Evolutionary conservation across 2,113 vertebrate species (phyloP).

Genomic region (Reinhardtius hippoglossoides): DNA sequence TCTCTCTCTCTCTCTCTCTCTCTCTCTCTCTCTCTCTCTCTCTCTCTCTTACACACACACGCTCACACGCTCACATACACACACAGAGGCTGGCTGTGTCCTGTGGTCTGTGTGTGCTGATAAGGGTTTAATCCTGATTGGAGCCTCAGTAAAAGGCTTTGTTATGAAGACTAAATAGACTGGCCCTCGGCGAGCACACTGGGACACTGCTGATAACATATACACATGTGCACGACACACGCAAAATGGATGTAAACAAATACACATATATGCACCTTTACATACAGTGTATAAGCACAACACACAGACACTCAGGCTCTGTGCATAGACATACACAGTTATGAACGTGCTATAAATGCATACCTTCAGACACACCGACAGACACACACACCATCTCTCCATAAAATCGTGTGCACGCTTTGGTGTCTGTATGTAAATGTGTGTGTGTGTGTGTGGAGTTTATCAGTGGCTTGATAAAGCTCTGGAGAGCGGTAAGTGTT

Average conservation of each 20-base stretch:
- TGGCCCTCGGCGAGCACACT: slow-evolving; percentile 81
- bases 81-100: slow-evolving; percentile 70
- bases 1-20: not conserved
- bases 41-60: slow-evolving; percentile 10
- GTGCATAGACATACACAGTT: not conserved
- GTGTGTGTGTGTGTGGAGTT: slow-evolving; percentile 58
- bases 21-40: slow-evolving; percentile 6
- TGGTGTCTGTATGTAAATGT: slow-evolving; percentile 55
- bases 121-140: slow-evolving; percentile 84
- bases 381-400: slow-evolving; percentile 17
- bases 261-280: slow-evolving; percentile 21
- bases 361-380: slow-evolving; percentile 20
- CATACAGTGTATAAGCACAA: not conserved
- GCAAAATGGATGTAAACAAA: slow-evolving; percentile 42
- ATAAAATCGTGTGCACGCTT: slow-evolving; percentile 28
- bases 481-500: slow-evolving; percentile 73
- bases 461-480: slow-evolving; percentile 77
- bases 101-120: slow-evolving; percentile 81
- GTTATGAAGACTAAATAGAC: slow-evolving; percentile 84
- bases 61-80: slow-evolving; percentile 22
- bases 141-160: slow-evolving; percentile 82
- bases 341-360: slow-evolving; percentile 3
- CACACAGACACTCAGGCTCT: slow-evolving; percentile 10
- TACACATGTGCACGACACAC: slow-evolving; percentile 55
- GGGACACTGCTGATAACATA: slow-evolving; percentile 79